These are phyloP conservation scores for Conops quadrifasciatus DNA, from an alignment of 2,888 invertebrate species.

Conservation along the genomic window DNA sequence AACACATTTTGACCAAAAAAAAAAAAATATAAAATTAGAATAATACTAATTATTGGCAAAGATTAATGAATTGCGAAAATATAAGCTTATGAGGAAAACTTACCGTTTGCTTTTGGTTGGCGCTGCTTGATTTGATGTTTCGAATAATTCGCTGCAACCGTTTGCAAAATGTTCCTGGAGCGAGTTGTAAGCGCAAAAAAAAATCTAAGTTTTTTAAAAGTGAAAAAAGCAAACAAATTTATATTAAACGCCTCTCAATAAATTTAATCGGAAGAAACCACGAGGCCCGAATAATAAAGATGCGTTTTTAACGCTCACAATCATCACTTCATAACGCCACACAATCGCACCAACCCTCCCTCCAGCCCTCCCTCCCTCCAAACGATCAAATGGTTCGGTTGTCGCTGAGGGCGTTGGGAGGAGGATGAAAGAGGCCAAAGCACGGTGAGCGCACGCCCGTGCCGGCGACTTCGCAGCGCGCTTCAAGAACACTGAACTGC, in stretches of 20 bases:
- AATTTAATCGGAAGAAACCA: not conserved
- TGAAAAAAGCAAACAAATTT: not conserved
- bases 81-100: not conserved
- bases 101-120: constrained; percentile 17
- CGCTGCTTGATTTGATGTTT: constrained; percentile 3
- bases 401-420: not conserved
- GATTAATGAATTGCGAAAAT: no score
- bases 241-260: not conserved
- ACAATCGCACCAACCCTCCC: no score
- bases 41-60: no score
- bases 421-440: not conserved
- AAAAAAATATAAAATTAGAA: no score
- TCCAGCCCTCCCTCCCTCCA: no score
- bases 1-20: no score
- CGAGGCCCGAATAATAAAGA: not conserved
- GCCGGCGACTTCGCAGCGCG: constrained; percentile 32
- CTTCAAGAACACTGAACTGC: constrained; percentile 35
- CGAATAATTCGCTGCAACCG: not conserved
- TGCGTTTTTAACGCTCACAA: no score
- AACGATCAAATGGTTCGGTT: no score
- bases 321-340: no score
- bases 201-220: not conserved
- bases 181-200: not conserved
- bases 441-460: constrained; percentile 22
- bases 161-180: not conserved